A percentile compares a stretch with the other conserved stretches of the same genome.
These are phyloP conservation scores for Athetis lepigone DNA, from an alignment of 2,888 invertebrate genomes.

Conservation along the genomic window DNA sequence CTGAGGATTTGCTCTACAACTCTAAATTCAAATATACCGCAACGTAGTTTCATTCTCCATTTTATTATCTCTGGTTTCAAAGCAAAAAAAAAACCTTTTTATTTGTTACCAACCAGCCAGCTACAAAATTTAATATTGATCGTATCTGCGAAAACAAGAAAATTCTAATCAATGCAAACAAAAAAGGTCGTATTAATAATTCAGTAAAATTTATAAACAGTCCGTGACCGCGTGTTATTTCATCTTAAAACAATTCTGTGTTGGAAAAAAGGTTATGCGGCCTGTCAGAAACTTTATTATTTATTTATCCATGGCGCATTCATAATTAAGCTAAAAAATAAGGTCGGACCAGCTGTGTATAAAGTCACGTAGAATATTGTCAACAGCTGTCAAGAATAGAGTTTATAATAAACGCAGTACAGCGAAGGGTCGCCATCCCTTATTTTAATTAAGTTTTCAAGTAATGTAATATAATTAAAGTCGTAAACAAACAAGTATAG, in stretches of 20 bases:
- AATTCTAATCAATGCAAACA: slow-evolving; percentile 33
- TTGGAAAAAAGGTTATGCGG: slow-evolving; percentile 49
- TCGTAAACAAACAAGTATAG: slow-evolving; percentile 72
- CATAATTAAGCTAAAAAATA: slow-evolving; percentile 62
- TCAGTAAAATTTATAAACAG: slow-evolving; percentile 40
- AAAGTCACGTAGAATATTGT: slow-evolving; percentile 61
- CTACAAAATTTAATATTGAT: slow-evolving; percentile 33
- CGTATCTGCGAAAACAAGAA: slow-evolving; percentile 30
- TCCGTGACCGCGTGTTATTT: slow-evolving; percentile 38
- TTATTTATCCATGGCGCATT: slow-evolving; percentile 57
- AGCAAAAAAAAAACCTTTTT: slow-evolving; percentile 7
- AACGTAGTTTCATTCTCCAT: slow-evolving; percentile 26
- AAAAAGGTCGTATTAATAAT: slow-evolving; percentile 28
- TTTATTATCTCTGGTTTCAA: slow-evolving; percentile 14
- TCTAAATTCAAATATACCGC: slow-evolving; percentile 12
- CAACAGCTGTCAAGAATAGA: slow-evolving; percentile 72
- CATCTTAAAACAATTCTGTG: slow-evolving; percentile 48
- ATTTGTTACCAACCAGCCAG: slow-evolving; percentile 26
- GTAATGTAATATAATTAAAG: slow-evolving; percentile 71
- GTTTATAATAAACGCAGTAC: slow-evolving; percentile 68
- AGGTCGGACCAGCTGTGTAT: slow-evolving; percentile 48
- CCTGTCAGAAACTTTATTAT: slow-evolving; percentile 64
- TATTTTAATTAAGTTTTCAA: slow-evolving; percentile 77
- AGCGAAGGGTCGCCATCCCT: slow-evolving; percentile 65
- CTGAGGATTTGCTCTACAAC: slow-evolving; percentile 13